Conservation (phyloP, 1,140 invertebrate genomes). For the Panagrolaimus sp. region DNA sequence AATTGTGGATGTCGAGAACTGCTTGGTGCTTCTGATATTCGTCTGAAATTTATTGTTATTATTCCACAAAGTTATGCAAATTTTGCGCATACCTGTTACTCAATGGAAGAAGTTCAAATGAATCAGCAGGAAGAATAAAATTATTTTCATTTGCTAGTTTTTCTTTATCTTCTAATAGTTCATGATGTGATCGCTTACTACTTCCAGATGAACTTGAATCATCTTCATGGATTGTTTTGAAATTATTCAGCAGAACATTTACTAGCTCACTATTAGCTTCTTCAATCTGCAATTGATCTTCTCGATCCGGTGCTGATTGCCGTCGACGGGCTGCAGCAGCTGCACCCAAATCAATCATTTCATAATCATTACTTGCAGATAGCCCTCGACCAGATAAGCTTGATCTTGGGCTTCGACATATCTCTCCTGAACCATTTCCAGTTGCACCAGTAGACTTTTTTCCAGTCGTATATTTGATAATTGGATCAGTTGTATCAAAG, state of each 20-base stretch:
- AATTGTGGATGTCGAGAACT: background rate
- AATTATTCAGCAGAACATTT: background rate
- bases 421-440: too few relatives aligned
- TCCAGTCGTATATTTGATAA: conserved; percentile 54
- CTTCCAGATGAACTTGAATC: background rate
- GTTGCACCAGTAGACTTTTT: background rate
- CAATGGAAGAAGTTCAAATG: conserved; percentile 24
- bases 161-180: background rate
- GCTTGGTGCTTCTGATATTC: background rate
- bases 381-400: background rate
- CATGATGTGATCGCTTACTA: background rate
- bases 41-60: background rate
- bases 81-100: too few relatives aligned
- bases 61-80: too few relatives aligned
- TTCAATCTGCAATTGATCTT: background rate
- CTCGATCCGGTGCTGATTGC: too few relatives aligned
- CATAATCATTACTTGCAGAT: background rate
- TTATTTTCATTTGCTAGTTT: background rate
- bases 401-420: too few relatives aligned
- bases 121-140: conserved; percentile 29
- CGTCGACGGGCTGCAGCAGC: too few relatives aligned
- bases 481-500: conserved; percentile 86
- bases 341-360: background rate
- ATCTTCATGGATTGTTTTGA: background rate
- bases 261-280: background rate